Evolutionary conservation across 2,113 vertebrate species (phyloP).

Genomic region (Tautogolabrus adspersus): DNA sequence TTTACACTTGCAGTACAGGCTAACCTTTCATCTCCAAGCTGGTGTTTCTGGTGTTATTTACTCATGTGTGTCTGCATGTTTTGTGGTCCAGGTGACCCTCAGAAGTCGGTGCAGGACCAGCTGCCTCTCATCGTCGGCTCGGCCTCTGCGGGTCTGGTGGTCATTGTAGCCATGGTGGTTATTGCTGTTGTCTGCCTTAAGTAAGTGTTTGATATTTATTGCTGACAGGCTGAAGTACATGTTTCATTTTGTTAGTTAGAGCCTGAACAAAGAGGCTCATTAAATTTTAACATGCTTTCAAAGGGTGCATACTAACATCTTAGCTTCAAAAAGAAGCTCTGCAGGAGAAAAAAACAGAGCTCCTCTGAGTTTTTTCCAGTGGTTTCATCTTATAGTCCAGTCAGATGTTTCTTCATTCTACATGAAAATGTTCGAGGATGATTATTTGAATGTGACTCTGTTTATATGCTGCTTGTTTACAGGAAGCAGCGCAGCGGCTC

Average conservation of each 20-base stretch:
- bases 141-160: constrained; percentile 91
- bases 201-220: constrained; percentile 82
- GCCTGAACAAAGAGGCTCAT: constrained; percentile 62
- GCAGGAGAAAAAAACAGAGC: background rate
- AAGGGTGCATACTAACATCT: constrained; percentile 27
- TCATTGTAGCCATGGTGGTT: constrained; percentile 93
- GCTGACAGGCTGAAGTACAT: constrained; percentile 39
- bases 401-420: constrained; percentile 25
- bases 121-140: constrained; percentile 97
- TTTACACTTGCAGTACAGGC: constrained; percentile 37
- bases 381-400: constrained; percentile 24
- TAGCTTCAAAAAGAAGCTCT: constrained; percentile 31
- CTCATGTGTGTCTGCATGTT: constrained; percentile 28
- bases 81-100: constrained; percentile 82
- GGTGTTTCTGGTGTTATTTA: constrained; percentile 25
- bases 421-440: constrained; percentile 40
- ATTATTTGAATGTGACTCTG: constrained; percentile 67
- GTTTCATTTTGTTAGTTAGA: constrained; percentile 61
- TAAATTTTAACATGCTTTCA: constrained; percentile 64
- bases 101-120: constrained; percentile 93
- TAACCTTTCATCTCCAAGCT: constrained; percentile 32
- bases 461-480: constrained; percentile 67
- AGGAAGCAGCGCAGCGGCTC: constrained; percentile 94
- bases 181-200: constrained; percentile 96
- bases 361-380: background rate